These are phyloP conservation scores for Athalia cordata DNA, from an alignment of 2,888 invertebrate species.

Conservation along the genomic window DNA sequence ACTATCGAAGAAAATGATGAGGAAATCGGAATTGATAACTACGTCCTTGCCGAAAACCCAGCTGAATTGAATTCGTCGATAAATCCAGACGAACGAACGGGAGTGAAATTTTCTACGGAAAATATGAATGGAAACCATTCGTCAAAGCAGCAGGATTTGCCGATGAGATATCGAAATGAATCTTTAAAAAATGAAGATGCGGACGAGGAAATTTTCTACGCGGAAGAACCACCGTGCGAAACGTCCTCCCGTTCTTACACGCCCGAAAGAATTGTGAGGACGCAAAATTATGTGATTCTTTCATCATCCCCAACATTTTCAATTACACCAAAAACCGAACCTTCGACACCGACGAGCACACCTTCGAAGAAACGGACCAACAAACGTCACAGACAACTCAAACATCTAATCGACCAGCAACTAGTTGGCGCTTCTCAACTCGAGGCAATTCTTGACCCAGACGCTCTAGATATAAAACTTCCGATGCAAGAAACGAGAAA, in stretches of 20 bases:
- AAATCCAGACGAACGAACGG: conserved; percentile 4
- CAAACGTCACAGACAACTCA: conserved; percentile 50
- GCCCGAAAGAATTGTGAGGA: conserved; percentile 66
- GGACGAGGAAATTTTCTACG: conserved; percentile 36
- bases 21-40: conserved; percentile 49
- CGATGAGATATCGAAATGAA: conserved; percentile 16
- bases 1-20: conserved; percentile 24
- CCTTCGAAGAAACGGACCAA: conserved; percentile 38
- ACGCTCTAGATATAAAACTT: conserved; percentile 52
- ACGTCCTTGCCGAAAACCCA: conserved; percentile 47
- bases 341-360: background rate
- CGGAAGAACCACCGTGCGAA: conserved; percentile 38
- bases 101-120: too few relatives aligned
- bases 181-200: background rate
- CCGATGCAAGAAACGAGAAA: conserved; percentile 40
- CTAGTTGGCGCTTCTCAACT: conserved; percentile 53
- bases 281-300: conserved; percentile 65
- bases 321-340: conserved; percentile 33
- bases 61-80: too few relatives aligned
- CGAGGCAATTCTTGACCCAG: conserved; percentile 52
- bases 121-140: background rate
- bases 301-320: conserved; percentile 55
- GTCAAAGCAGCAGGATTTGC: conserved; percentile 41
- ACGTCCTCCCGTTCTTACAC: conserved; percentile 57
- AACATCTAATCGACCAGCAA: conserved; percentile 51